Evolutionary conservation across 2,888 invertebrate genomes (phyloP).

Genomic region (Ectemnius cavifrons): DNA sequence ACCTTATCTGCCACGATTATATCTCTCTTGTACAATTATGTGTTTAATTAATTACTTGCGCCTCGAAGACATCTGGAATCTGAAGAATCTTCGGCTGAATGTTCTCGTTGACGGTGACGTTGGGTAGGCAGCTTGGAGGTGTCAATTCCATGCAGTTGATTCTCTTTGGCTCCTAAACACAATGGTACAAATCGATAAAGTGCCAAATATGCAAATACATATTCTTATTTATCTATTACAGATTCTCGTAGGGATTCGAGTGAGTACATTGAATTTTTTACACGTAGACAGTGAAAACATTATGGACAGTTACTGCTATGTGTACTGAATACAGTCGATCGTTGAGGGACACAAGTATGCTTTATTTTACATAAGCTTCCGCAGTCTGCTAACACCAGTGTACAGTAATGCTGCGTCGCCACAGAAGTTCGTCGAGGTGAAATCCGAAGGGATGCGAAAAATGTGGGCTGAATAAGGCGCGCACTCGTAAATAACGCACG

Average conservation of each 20-base stretch:
- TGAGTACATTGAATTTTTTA: too few relatives aligned
- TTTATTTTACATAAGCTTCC: background rate
- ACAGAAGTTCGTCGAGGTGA: too few relatives aligned
- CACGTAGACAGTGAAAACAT: too few relatives aligned
- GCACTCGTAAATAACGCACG: conserved; percentile 6
- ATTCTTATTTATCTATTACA: background rate
- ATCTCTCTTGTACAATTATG: conserved; percentile 35
- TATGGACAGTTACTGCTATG: too few relatives aligned
- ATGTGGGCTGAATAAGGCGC: background rate
- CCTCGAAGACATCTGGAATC: conserved; percentile 46
- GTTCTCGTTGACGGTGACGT: conserved; percentile 31
- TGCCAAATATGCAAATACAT: conserved; percentile 1
- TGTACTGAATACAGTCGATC: too few relatives aligned
- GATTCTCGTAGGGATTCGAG: background rate
- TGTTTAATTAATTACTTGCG: conserved; percentile 52
- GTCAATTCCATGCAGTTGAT: conserved; percentile 2
- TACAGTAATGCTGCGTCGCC: too few relatives aligned
- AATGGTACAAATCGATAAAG: conserved; percentile 9
- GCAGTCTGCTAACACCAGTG: background rate
- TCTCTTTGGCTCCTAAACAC: too few relatives aligned
- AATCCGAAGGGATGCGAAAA: too few relatives aligned
- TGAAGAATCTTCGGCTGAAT: conserved; percentile 45
- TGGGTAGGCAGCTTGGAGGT: conserved; percentile 28
- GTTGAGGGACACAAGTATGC: too few relatives aligned
- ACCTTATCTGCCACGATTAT: conserved; percentile 8